Conservation (phyloP, 2,113 vertebrate genomes). For the Siphamia tubifer region DNA sequence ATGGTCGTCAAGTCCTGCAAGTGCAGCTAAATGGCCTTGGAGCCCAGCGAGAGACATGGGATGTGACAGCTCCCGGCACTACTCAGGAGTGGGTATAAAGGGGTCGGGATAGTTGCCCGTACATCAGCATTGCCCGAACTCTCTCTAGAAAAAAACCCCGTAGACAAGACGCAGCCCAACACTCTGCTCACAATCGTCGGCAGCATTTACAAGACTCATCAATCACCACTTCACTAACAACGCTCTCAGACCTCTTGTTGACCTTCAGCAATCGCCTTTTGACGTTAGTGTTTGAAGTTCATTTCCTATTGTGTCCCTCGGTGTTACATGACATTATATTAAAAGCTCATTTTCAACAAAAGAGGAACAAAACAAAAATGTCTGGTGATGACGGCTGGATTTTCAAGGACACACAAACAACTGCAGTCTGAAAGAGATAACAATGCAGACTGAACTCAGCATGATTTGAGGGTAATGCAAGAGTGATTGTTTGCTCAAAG, state of each 20-base stretch:
- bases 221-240: slow-evolving; percentile 56
- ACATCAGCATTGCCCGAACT: slow-evolving; percentile 35
- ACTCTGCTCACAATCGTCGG: slow-evolving; percentile 38
- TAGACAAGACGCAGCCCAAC: slow-evolving; percentile 41
- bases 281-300: slow-evolving; percentile 17
- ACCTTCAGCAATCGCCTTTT: slow-evolving; percentile 37
- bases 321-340: slow-evolving; percentile 43
- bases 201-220: slow-evolving; percentile 51
- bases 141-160: slow-evolving; percentile 12
- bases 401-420: slow-evolving; percentile 46
- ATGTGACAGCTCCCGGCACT: slow-evolving; percentile 35
- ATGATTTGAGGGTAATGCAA: slow-evolving; percentile 15
- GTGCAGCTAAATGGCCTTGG: slow-evolving; percentile 86
- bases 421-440: slow-evolving; percentile 31
- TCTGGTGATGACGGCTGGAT: slow-evolving; percentile 50
- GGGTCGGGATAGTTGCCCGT: slow-evolving; percentile 9
- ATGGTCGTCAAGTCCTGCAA: slow-evolving; percentile 99
- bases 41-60: slow-evolving; percentile 19
- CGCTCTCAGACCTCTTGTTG: slow-evolving; percentile 45
- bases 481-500: slow-evolving; percentile 14
- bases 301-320: slow-evolving; percentile 52
- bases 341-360: slow-evolving; percentile 33
- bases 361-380: slow-evolving; percentile 51
- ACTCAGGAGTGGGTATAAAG: slow-evolving; percentile 46
- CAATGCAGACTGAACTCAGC: slow-evolving; percentile 58